Evolutionary conservation across 2,113 vertebrate species (phyloP), one percentile per base, ranked within the genome.

Genomic region (Urocitellus parryii): DNA sequence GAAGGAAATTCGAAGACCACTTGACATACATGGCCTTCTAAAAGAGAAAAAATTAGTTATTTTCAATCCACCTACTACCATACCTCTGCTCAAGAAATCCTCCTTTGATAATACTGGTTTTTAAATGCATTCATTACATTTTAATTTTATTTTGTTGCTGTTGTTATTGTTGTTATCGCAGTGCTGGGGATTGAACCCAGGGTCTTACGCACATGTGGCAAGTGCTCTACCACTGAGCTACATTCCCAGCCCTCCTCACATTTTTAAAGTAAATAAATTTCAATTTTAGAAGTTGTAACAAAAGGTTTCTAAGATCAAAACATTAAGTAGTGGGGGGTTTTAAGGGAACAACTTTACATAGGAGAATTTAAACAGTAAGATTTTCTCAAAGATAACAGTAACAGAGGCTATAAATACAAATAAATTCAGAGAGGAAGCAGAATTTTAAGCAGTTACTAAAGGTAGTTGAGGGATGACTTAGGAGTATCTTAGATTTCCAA

Each of bases 251-350:
- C 56, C 56, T 77, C 51, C 18, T 61, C 82, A 68, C 34, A 82
- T 53, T 95, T 93, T 84, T 79, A 88, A 87, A 90, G 20, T 61
- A 97, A 94, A 39, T 87, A 94, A 51, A 37, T 56, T 91, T 4
- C 74, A 34, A 22, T 53, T 80, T 84, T 90, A 97, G 32, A 88
- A 88, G 42, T 24, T 77, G 24, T 70, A 61, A 93, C 17, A 96
- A 96, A 91, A 74, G 24, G 56, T 78, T 79, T 95, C 63, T 92
- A 80, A 83, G 34, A 67, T 88, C 4, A 86, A 68, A 96, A 73
- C 11, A 72, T 42, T 18, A 80, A 39, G 12, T n/a, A 90, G 58
- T 42, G 27, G n/a, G 20, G 18, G 16, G 32, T 72, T 94, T 91
- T 81, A 61, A 88, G 8, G 85, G 58, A 84, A 56, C 0, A 22